Evolutionary conservation across 2,113 vertebrate genomes (phyloP), one percentile per base, ranked within the genome.

Genomic region (Stercorarius parasiticus): DNA sequence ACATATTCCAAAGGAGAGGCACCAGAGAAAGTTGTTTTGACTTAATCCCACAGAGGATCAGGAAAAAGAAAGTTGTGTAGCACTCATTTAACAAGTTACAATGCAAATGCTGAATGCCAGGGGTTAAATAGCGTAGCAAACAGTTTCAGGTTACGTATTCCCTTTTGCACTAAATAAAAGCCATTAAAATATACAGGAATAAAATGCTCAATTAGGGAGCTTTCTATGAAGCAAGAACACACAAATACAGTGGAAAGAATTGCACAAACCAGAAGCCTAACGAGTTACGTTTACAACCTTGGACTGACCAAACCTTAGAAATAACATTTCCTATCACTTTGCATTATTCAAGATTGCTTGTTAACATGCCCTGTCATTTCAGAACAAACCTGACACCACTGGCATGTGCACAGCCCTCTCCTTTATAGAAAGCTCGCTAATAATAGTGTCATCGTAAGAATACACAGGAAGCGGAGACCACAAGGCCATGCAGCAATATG

Each of bases 1-100:
- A 98, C 97, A 94, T 94, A 95, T 97, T 98, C 97, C 96, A 71
- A 94, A 93, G 94, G 83, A 97, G 96, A 87, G 97, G 98, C 98
- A 98, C 97, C 98, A 98, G 97, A 97, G 79, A 93, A 97, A 97
- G 96, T 95, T 97, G 97, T 96, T 94, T 91, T 97, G 98, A 96
- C 97, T 95, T 90, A 93, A 95, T 96, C 98, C 97, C 96, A 1
- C 59, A 69, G 96, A 88, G 96, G 96, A 95, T 94, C 94, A 97
- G 96, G 95, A 96, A 96, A 96, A 94, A 96, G 89, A 97, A 97
- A 97, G 90, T 94, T 82, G 88, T 84, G 90, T 77, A 96, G 91
- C 93, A 62, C 90, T 97, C 93, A 42, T 82, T 96, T 95, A 91
- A 93, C 94, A 97, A 94, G 53, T 80, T 80, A 88, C 90, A 88